These are phyloP conservation scores for Gobio gobio DNA, from an alignment of 2,113 vertebrate genomes.

Conservation along the genomic window DNA sequence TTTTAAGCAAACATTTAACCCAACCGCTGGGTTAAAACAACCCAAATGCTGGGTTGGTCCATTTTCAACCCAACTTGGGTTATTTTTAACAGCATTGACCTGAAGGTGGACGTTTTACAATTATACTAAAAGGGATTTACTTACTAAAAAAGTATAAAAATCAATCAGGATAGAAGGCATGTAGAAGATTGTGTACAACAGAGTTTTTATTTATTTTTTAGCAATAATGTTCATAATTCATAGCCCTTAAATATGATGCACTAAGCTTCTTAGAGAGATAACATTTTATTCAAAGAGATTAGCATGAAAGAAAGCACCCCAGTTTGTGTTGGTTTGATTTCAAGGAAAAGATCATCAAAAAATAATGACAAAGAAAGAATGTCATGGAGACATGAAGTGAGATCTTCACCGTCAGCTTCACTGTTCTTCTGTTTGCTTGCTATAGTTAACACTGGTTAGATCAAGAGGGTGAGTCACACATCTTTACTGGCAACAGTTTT, in stretches of 20 bases:
- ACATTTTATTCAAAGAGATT: neutral
- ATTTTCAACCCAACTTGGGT: too few species aligned
- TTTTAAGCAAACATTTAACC: too few species aligned
- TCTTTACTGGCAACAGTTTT: constrained; percentile 2
- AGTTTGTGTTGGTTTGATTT: neutral
- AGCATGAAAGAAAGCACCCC: neutral
- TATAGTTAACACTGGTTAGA: neutral
- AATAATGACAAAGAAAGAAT: neutral
- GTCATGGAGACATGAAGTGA: neutral
- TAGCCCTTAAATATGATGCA: neutral
- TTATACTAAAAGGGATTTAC: neutral
- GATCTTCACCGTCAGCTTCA: neutral
- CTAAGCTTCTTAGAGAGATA: neutral
- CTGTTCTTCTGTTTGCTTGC: neutral
- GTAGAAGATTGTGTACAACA: neutral
- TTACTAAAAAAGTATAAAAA: neutral
- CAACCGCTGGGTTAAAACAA: too few species aligned
- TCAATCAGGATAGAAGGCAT: neutral
- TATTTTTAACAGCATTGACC: too few species aligned
- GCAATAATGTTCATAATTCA: too few species aligned
- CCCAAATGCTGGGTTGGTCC: too few species aligned
- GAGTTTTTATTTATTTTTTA: neutral
- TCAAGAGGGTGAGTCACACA: neutral
- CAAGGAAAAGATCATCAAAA: neutral
- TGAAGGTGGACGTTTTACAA: neutral